phyloP scores from a whole-genome alignment of 2,888 invertebrate genomes.

The Polyploca ridens region DNA sequence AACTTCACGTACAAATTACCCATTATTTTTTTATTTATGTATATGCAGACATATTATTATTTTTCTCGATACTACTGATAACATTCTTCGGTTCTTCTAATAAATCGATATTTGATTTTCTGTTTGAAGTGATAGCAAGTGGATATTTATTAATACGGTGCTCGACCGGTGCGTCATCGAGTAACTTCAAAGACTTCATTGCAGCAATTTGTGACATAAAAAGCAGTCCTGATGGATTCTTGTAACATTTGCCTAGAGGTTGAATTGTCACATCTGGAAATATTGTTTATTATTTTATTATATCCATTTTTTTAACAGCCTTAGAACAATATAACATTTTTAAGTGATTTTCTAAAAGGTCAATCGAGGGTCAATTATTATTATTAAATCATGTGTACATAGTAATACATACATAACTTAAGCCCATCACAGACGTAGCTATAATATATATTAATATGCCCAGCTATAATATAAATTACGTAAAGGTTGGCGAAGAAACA shows the following conservation, averaged over 20 bases:
- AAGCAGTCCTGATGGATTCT: constrained; percentile 48
- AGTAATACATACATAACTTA: no score
- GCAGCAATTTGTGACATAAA: constrained; percentile 66
- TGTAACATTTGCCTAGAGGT: constrained; percentile 57
- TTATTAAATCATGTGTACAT: no score
- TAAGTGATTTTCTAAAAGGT: no score
- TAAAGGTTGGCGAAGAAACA: no score
- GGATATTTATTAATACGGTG: constrained; percentile 15
- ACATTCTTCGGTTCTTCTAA: background rate
- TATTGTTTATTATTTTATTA: constrained; percentile 3
- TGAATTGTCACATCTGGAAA: constrained; percentile 68
- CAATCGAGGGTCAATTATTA: no score
- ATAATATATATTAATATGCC: no score
- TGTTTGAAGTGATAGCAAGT: constrained; percentile 7
- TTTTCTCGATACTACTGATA: background rate
- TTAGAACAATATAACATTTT: no score
- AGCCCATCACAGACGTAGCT: no score
- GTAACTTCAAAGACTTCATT: constrained; percentile 56
- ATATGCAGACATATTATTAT: background rate
- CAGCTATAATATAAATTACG: no score
- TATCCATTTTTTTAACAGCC: no score
- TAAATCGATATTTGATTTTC: constrained; percentile 1
- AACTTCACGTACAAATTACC: no score
- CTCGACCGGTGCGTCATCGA: constrained; percentile 37
- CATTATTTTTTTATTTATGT: background rate